phyloP scores from a whole-genome alignment of 2,113 vertebrate species.

The Thalassoma bifasciatum region DNA sequence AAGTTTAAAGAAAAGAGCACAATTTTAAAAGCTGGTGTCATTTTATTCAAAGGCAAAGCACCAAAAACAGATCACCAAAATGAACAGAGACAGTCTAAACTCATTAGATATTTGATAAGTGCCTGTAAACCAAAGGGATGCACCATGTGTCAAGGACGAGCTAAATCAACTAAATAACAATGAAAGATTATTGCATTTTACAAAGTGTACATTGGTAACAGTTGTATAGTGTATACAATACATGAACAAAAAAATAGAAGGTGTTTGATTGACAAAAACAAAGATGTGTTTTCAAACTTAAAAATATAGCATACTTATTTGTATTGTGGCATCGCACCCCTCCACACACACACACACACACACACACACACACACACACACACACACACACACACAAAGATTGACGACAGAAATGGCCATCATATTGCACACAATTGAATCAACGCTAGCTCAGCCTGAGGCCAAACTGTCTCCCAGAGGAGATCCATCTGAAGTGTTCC shows the following conservation, averaged over 20 bases:
- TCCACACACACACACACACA: neutral
- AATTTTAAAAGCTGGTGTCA: too few relatives aligned
- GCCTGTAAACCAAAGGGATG: too few relatives aligned
- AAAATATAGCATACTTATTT: neutral
- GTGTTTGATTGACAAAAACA: neutral
- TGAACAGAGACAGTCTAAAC: neutral
- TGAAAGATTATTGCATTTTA: neutral
- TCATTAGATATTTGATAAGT: too few relatives aligned
- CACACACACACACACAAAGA: too few relatives aligned
- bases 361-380: too few relatives aligned
- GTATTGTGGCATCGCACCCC: neutral
- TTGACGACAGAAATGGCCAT: neutral
- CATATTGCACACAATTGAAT: constrained; percentile 46
- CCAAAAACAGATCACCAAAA: neutral
- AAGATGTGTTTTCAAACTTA: neutral
- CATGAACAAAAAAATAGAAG: neutral
- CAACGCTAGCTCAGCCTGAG: constrained; percentile 46
- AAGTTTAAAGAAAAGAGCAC: too few relatives aligned
- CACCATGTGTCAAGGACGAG: too few relatives aligned
- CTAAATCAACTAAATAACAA: neutral
- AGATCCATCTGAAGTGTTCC: constrained; percentile 46
- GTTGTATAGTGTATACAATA: neutral
- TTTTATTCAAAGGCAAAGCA: neutral
- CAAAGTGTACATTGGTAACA: neutral
- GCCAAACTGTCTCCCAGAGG: constrained; percentile 20